A percentile compares a stretch with the other conserved stretches of the same genome.
Conservation (phyloP, 2,888 invertebrate genomes). For the Tryphoninae sp. region DNA sequence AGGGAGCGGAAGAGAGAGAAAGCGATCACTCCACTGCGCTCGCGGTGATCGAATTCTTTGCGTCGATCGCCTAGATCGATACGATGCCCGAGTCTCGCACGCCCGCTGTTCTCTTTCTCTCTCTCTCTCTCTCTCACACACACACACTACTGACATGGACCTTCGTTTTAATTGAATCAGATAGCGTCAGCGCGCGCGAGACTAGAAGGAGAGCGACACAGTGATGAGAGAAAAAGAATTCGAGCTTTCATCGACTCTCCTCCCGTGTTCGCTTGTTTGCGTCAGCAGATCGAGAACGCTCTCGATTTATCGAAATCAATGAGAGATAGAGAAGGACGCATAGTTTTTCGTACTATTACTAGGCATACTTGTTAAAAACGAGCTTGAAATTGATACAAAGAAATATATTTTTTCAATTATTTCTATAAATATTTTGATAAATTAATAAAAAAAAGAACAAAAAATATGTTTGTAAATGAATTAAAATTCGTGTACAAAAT, state of each 20-base stretch:
- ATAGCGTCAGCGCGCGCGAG: conserved; percentile 63
- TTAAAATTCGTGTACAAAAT: no score
- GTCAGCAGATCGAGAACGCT: conserved; percentile 43
- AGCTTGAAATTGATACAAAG: background rate
- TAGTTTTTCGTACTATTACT: conserved; percentile 11
- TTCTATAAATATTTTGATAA: no score
- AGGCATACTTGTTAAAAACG: conserved; percentile 30
- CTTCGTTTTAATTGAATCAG: conserved; percentile 68
- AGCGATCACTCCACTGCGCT: conserved; percentile 45
- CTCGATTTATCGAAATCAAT: conserved; percentile 35
- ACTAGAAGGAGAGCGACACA: conserved; percentile 59
- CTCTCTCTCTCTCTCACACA: conserved; percentile 45
- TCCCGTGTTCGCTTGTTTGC: conserved; percentile 30
- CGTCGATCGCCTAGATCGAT: conserved; percentile 64
- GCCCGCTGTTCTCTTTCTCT: conserved; percentile 47
- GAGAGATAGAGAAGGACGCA: background rate
- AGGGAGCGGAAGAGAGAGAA: conserved; percentile 11
- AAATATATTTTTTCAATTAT: background rate
- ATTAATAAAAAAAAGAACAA: no score
- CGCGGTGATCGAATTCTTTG: conserved; percentile 62
- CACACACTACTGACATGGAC: conserved; percentile 57
- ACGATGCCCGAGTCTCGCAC: conserved; percentile 43
- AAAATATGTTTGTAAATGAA: no score
- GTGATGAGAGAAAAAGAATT: conserved; percentile 40
- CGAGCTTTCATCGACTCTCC: conserved; percentile 44